These are phyloP conservation scores for Argyrosomus regius DNA, from an alignment of 2,797 vertebrate genomes.

Conservation along the genomic window DNA sequence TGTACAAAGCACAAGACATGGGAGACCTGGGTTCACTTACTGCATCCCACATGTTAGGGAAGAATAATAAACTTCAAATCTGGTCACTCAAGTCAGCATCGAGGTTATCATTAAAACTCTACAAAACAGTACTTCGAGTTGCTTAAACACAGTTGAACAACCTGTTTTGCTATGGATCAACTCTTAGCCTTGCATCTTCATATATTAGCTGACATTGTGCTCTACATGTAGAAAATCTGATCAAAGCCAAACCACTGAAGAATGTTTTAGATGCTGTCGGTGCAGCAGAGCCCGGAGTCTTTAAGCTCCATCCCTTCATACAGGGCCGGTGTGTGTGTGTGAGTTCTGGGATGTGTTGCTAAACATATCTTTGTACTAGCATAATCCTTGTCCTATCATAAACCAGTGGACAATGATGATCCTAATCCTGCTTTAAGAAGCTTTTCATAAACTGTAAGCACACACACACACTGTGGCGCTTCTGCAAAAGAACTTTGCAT, in stretches of 20 bases:
- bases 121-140: background rate
- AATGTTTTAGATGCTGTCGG: conserved; percentile 4
- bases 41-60: background rate
- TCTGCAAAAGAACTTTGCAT: conserved; percentile 24
- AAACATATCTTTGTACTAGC: conserved; percentile 69
- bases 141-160: background rate
- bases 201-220: conserved; percentile 13
- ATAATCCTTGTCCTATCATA: conserved; percentile 73
- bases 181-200: background rate
- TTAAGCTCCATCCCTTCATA: conserved; percentile 20
- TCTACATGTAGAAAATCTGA: conserved; percentile 12
- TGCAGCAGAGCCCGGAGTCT: conserved; percentile 13
- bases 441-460: conserved; percentile 61
- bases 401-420: conserved; percentile 71
- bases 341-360: conserved; percentile 58
- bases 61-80: background rate
- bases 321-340: conserved; percentile 52
- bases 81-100: background rate
- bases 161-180: background rate
- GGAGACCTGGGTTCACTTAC: background rate
- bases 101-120: background rate
- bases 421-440: conserved; percentile 71
- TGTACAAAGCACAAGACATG: no score
- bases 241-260: conserved; percentile 23
- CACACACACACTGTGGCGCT: conserved; percentile 9